phyloP scores from a whole-genome alignment of 1,140 invertebrate species.

The Phymastichus coffea region DNA sequence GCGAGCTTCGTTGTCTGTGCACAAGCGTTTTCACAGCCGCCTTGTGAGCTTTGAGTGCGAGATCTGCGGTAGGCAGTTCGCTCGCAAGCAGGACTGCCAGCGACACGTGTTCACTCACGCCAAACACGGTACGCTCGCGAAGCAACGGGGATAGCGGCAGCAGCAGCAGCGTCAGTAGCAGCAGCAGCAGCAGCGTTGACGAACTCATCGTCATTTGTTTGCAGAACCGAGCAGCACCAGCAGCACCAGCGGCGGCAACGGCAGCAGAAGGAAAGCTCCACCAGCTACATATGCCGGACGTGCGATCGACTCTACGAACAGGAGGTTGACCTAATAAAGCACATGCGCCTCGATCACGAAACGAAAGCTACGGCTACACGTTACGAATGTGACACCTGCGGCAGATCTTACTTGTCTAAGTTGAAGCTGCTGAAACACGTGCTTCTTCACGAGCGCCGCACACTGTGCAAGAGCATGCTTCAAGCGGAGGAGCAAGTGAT shows the following conservation, averaged over 20 bases:
- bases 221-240: neutral
- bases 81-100: constrained; percentile 38
- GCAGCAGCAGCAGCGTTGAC: neutral
- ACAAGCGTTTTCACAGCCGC: constrained; percentile 51
- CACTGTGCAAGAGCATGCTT: neutral
- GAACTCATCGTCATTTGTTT: neutral
- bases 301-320: neutral
- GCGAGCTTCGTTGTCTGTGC: constrained; percentile 55
- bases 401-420: neutral
- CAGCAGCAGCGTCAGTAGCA: neutral
- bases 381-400: constrained; percentile 11
- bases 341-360: neutral
- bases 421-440: neutral
- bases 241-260: neutral
- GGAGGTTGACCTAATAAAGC: neutral
- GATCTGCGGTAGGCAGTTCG: constrained; percentile 34
- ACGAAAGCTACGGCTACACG: neutral
- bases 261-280: neutral
- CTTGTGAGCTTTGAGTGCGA: constrained; percentile 29
- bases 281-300: constrained; percentile 1
- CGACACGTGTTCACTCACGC: constrained; percentile 37
- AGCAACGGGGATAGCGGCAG: constrained; percentile 53
- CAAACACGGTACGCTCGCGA: constrained; percentile 37
- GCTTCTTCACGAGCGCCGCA: neutral
- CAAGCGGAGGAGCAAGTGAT: neutral